These are phyloP conservation scores for Fregetta grallaria DNA, from an alignment of 2,113 vertebrate species.

Conservation along the genomic window DNA sequence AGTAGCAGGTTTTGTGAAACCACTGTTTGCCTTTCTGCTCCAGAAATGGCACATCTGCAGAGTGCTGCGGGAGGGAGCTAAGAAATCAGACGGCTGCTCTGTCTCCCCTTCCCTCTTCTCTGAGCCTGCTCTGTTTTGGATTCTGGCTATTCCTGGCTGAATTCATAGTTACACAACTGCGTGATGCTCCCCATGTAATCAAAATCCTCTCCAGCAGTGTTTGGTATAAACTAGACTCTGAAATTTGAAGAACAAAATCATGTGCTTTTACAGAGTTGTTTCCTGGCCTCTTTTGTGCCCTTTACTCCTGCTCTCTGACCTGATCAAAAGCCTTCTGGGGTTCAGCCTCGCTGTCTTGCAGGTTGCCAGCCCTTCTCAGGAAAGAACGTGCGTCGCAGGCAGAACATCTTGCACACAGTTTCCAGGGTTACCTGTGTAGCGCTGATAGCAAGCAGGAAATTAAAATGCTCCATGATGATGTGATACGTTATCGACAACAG, in stretches of 20 bases:
- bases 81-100: neutral
- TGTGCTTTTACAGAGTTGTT: neutral
- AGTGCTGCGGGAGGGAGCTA: neutral
- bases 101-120: neutral
- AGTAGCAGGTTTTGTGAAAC: neutral
- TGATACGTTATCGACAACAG: constrained; percentile 64
- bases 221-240: neutral
- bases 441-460: constrained; percentile 82
- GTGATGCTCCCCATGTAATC: neutral
- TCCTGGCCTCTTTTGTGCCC: neutral
- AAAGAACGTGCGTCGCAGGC: neutral
- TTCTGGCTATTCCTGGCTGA: neutral
- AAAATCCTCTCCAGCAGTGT: neutral
- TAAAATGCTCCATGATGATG: constrained; percentile 70
- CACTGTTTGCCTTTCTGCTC: constrained; percentile 31
- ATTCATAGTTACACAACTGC: neutral
- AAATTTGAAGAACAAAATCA: neutral
- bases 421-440: constrained; percentile 77
- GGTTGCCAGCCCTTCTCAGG: neutral
- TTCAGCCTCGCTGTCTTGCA: neutral
- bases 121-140: neutral
- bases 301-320: neutral
- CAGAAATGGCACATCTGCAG: neutral
- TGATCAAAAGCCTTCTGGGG: neutral
- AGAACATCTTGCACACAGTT: constrained; percentile 53